Conservation (phyloP, 2,888 invertebrate genomes). For the Stegophylla sp. region DNA sequence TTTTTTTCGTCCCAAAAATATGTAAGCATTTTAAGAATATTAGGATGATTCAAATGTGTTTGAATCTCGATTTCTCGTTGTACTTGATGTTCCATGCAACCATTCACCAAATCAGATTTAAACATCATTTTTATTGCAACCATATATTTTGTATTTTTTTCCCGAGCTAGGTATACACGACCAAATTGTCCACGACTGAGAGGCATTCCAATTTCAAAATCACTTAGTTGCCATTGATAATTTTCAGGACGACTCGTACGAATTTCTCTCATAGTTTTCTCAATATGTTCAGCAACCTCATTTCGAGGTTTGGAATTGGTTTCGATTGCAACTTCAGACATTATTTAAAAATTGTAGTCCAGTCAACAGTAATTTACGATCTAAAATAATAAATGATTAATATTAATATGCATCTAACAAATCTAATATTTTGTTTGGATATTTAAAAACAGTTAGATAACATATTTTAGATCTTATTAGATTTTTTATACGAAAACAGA, state of each 20-base stretch:
- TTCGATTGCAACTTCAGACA: not conserved
- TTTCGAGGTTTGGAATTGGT: not conserved
- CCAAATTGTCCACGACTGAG: slow-evolving; percentile 95
- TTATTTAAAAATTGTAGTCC: not conserved
- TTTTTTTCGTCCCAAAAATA: slow-evolving; percentile 88
- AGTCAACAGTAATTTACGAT: not conserved
- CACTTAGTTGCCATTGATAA: slow-evolving; percentile 63
- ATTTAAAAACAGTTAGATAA: too few relatives aligned
- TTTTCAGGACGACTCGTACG: slow-evolving; percentile 30
- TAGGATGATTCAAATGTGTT: slow-evolving; percentile 81
- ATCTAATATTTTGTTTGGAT: too few relatives aligned
- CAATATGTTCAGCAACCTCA: slow-evolving; percentile 56
- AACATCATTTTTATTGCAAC: slow-evolving; percentile 77
- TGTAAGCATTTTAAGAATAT: slow-evolving; percentile 82
- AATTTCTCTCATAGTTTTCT: slow-evolving; percentile 53
- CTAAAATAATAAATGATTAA: slow-evolving; percentile 24
- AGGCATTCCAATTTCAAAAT: slow-evolving; percentile 85
- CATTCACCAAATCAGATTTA: slow-evolving; percentile 80
- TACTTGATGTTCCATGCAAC: slow-evolving; percentile 79
- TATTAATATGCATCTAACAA: too few relatives aligned
- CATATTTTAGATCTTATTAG: too few relatives aligned
- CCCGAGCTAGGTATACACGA: slow-evolving; percentile 85
- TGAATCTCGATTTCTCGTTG: slow-evolving; percentile 93
- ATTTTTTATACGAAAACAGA: too few relatives aligned
- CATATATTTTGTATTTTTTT: slow-evolving; percentile 77